phyloP scores from a whole-genome alignment of 2,888 invertebrate genomes.

The Boloria selene region DNA sequence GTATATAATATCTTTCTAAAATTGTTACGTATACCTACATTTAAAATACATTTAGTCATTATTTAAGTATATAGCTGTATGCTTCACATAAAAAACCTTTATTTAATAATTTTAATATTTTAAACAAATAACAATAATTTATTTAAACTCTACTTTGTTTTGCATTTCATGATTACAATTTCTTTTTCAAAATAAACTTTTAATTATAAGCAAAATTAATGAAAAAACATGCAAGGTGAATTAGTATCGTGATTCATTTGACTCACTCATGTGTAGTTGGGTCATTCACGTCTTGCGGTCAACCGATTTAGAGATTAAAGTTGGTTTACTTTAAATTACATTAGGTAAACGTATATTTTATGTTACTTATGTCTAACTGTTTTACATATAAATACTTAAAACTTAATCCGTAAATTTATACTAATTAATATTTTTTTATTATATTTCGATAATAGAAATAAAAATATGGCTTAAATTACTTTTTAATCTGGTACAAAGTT shows the following conservation, averaged over 20 bases:
- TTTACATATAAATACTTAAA: not conserved
- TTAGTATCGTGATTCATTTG: conserved; percentile 42
- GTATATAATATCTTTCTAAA: no score
- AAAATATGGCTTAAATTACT: conserved; percentile 1
- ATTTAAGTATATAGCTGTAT: no score
- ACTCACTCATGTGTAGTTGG: conserved; percentile 43
- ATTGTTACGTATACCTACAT: no score
- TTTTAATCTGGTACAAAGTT: conserved; percentile 17
- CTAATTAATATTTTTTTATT: no score
- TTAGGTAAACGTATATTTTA: conserved; percentile 3
- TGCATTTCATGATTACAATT: conserved; percentile 18
- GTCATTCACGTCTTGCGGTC: conserved; percentile 58
- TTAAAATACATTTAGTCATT: no score
- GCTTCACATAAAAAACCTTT: no score
- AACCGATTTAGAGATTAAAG: conserved; percentile 40
- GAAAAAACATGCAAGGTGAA: conserved; percentile 39
- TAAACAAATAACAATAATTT: no score
- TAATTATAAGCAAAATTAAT: conserved; percentile 37
- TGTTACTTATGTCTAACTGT: not conserved
- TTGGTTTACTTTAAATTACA: conserved; percentile 21
- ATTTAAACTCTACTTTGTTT: not conserved
- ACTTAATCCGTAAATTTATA: no score
- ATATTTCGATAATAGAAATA: no score
- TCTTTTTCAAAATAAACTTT: conserved; percentile 22
- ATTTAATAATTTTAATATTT: no score